Evolutionary conservation across 2,113 vertebrate species (phyloP).

Genomic region (Microcebus jonahi): DNA sequence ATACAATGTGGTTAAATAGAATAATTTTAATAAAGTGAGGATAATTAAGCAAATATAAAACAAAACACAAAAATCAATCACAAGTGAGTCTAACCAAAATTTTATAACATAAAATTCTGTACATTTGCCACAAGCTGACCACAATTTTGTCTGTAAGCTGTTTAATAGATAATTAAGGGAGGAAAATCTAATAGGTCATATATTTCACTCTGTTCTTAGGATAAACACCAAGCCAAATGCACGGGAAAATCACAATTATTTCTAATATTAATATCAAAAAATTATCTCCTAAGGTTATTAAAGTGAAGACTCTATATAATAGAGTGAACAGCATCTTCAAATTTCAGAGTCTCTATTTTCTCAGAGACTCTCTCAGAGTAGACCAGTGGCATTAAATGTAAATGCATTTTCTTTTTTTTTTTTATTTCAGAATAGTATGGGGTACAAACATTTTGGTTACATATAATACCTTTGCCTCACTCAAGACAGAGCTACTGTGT

Average conservation of each 20-base stretch:
- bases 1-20: neutral
- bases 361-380: neutral
- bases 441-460: no score
- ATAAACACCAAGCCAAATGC: neutral
- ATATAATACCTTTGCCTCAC: no score
- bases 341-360: neutral
- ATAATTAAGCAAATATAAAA: neutral
- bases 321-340: neutral
- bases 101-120: neutral
- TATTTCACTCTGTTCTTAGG: neutral
- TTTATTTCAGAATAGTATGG: no score
- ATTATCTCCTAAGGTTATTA: neutral
- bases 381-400: neutral
- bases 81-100: neutral
- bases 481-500: no score
- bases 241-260: neutral
- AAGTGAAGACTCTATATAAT: neutral
- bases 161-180: neutral
- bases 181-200: neutral
- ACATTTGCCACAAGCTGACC: neutral
- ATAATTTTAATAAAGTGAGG: neutral
- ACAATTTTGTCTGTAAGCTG: neutral
- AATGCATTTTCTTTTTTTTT: neutral
- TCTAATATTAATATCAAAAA: neutral
- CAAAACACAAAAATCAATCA: neutral